Percentiles rank a stretch among this genome's conserved stretches.
Evolutionary conservation across 2,797 vertebrate species (phyloP).

Genomic region (Halcyon chelicuti): DNA sequence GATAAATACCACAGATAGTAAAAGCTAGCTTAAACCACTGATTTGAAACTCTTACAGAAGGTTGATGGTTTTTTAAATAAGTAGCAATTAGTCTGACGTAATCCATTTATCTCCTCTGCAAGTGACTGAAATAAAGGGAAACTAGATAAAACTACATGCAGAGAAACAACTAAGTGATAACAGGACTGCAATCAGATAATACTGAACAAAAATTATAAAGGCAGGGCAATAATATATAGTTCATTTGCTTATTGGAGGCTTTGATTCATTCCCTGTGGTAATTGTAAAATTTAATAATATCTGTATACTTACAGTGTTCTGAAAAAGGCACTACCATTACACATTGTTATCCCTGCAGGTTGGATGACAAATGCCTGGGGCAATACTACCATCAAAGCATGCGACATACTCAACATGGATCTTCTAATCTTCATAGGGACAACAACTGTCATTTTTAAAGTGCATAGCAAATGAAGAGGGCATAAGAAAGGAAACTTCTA

Average conservation of each 20-base stretch:
- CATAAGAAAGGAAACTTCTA: conserved; percentile 35
- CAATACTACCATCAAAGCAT: conserved; percentile 87
- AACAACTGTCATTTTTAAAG: conserved; percentile 87
- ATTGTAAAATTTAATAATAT: conserved; percentile 88
- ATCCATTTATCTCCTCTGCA: conserved; percentile 42
- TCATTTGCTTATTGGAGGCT: conserved; percentile 82
- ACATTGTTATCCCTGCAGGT: conserved; percentile 89
- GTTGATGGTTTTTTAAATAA: conserved; percentile 38
- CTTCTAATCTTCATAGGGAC: conserved; percentile 88
- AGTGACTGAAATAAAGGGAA: conserved; percentile 55
- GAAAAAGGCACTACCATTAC: conserved; percentile 81
- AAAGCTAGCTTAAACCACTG: not conserved
- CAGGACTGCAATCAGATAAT: conserved; percentile 71
- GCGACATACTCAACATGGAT: conserved; percentile 77
- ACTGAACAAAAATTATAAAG: conserved; percentile 85
- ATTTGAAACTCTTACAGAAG: conserved; percentile 6
- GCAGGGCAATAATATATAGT: conserved; percentile 82
- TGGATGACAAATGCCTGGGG: conserved; percentile 88
- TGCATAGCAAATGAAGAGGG: conserved; percentile 72
- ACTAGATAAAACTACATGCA: conserved; percentile 36
- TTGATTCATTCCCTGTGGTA: conserved; percentile 88
- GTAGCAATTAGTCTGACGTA: conserved; percentile 48
- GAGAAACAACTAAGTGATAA: conserved; percentile 49
- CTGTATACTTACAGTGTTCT: conserved; percentile 82
- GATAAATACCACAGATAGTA: conserved; percentile 57